These are phyloP conservation scores for Chloropsis cyanopogon DNA, from an alignment of 2,113 vertebrate species.

Conservation along the genomic window DNA sequence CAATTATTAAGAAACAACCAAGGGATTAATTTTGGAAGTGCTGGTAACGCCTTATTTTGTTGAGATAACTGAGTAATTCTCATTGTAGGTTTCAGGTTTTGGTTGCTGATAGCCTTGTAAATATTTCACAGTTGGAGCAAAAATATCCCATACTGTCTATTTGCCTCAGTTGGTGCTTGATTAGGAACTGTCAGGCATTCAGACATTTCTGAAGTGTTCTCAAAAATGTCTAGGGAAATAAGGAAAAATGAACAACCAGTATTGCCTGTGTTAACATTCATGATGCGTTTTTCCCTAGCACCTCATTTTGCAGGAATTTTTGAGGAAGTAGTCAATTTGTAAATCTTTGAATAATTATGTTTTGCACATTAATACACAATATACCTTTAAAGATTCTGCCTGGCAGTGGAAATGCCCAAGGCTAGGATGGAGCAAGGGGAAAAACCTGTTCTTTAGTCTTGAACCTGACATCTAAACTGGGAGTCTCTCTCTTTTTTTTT, in stretches of 20 bases:
- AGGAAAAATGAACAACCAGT: not conserved
- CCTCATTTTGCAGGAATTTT: not conserved
- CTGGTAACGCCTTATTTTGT: not conserved
- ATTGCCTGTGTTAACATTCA: not conserved
- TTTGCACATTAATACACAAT: not conserved
- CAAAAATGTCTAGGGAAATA: not conserved
- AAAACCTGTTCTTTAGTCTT: not conserved
- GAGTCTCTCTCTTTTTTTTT: not conserved
- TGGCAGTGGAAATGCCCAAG: not conserved
- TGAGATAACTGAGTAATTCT: not conserved
- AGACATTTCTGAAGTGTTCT: not conserved
- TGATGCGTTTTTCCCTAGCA: not conserved
- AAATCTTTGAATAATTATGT: not conserved
- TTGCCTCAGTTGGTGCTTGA: not conserved
- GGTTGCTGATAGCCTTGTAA: not conserved
- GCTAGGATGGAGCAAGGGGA: not conserved
- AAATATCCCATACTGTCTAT: not conserved
- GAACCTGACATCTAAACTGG: not conserved
- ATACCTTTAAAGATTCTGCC: not conserved
- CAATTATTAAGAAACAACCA: not conserved
- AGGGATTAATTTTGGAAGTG: not conserved
- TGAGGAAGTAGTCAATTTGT: not conserved
- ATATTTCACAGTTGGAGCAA: not conserved
- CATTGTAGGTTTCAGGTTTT: not conserved
- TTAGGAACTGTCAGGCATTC: not conserved